Conservation (phyloP, 1,140 invertebrate species). For the Cardiocondyla obscurior region DNA sequence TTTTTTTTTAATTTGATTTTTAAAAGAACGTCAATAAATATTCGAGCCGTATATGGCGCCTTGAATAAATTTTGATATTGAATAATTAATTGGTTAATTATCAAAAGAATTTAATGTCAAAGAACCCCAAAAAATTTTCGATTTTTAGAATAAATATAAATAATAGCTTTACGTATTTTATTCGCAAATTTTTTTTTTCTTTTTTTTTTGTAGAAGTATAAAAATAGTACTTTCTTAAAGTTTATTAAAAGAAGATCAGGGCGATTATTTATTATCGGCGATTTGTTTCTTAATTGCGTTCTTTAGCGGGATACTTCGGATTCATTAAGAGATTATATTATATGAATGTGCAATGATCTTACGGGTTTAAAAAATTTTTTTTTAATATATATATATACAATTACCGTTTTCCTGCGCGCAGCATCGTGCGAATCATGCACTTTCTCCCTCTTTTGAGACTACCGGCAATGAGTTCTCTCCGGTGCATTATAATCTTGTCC, state of each 20-base stretch:
- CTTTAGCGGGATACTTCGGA: neutral
- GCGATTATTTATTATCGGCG: too few species aligned
- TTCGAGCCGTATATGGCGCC: neutral
- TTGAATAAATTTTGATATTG: neutral
- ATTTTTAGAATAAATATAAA: neutral
- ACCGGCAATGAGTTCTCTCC: slow-evolving; percentile 43
- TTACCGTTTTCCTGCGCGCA: neutral
- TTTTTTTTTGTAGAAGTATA: neutral
- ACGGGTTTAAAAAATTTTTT: too few species aligned
- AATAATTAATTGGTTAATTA: neutral
- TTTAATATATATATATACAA: slow-evolving; percentile 35
- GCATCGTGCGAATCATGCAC: slow-evolving; percentile 43
- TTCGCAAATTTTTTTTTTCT: neutral
- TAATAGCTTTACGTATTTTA: neutral
- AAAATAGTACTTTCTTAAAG: neutral
- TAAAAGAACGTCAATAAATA: neutral
- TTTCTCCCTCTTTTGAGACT: slow-evolving; percentile 59
- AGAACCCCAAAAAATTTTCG: neutral
- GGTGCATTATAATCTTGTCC: neutral
- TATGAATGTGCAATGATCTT: neutral
- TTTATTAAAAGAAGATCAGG: too few species aligned
- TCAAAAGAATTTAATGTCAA: neutral
- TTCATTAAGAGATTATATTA: neutral
- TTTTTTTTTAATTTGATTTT: neutral
- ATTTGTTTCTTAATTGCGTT: neutral